Conservation (phyloP, 2,797 vertebrate species). For the Sebastiscus albofasciatus region DNA sequence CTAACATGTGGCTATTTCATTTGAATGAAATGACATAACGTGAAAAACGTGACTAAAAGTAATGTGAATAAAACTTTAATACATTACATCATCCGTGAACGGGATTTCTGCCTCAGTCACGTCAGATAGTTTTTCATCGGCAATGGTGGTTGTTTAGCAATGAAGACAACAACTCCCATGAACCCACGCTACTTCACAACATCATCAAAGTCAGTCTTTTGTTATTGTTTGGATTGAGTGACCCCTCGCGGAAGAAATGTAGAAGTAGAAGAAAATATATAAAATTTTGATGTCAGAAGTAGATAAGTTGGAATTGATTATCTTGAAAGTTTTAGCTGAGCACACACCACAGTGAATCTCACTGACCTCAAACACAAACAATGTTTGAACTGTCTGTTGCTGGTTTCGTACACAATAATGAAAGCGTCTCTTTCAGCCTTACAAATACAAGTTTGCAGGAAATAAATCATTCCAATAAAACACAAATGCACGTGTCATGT, state of each 20-base stretch:
- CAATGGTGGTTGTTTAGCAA: not conserved
- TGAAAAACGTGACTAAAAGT: not conserved
- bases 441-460: slow-evolving; percentile 27
- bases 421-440: slow-evolving; percentile 34
- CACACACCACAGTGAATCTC: not conserved
- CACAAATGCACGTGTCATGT: slow-evolving; percentile 57
- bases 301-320: not conserved
- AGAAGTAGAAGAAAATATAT: not conserved
- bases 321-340: not conserved
- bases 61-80: not conserved
- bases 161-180: not conserved
- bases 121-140: not conserved
- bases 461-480: slow-evolving; percentile 65
- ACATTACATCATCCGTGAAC: not conserved
- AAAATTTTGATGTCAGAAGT: not conserved
- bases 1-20: not conserved
- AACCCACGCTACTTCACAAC: not conserved
- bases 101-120: fast-evolving
- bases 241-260: not conserved
- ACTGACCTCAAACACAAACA: slow-evolving; percentile 9
- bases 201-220: fast-evolving
- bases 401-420: slow-evolving; percentile 3
- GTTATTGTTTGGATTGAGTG: not conserved
- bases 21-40: not conserved
- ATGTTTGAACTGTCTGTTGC: slow-evolving; percentile 2